Conservation (phyloP, 2,888 invertebrate species). For the Andrena hattorfiana region DNA sequence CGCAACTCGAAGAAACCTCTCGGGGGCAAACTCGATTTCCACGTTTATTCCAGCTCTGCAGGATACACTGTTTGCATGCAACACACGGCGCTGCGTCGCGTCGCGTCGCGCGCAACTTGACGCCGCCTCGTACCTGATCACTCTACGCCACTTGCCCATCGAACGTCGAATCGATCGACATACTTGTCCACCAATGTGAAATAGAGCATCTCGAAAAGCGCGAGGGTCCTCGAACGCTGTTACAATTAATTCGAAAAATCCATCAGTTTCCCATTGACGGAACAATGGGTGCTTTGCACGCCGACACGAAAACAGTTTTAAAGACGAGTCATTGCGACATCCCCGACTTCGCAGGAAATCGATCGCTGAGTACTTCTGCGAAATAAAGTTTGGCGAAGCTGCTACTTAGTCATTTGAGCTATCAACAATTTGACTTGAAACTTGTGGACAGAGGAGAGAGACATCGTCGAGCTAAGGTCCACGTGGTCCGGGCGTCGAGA, state of each 20-base stretch:
- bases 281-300: conserved; percentile 15
- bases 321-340: background rate
- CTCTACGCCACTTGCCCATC: background rate
- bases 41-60: conserved; percentile 50
- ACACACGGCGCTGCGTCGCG: conserved; percentile 3
- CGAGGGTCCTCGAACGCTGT: background rate
- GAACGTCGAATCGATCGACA: background rate
- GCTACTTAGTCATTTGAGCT: no score
- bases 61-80: conserved; percentile 55
- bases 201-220: conserved; percentile 11
- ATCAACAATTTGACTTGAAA: no score
- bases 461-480: background rate
- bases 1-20: conserved; percentile 39
- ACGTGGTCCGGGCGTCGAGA: background rate
- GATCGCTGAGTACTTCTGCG: background rate
- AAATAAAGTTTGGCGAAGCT: background rate
- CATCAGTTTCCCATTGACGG: conserved; percentile 6
- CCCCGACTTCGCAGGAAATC: background rate
- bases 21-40: conserved; percentile 58
- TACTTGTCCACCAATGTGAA: background rate
- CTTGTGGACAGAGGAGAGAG: no score
- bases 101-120: background rate
- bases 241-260: conserved; percentile 14
- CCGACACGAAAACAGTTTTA: conserved; percentile 20
- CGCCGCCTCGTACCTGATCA: conserved; percentile 1